These are phyloP conservation scores for Philopedon plagiatum DNA, from an alignment of 2,888 invertebrate species.

Conservation along the genomic window DNA sequence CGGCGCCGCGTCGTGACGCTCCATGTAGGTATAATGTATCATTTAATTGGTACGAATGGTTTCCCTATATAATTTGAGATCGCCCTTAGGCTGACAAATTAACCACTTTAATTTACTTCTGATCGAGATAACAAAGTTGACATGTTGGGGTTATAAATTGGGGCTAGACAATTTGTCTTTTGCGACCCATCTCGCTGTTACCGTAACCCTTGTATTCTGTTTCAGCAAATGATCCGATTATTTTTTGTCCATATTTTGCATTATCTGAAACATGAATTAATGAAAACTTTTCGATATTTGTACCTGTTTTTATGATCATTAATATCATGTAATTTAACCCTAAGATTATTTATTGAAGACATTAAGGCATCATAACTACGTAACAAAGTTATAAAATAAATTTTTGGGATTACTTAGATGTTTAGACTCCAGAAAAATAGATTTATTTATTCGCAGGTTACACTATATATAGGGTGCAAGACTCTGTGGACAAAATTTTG, in stretches of 20 bases:
- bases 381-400: too few relatives aligned
- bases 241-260: conserved; percentile 32
- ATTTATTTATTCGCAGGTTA: too few relatives aligned
- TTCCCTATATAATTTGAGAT: conserved; percentile 56
- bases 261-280: conserved; percentile 16
- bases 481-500: too few relatives aligned
- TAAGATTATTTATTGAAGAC: too few relatives aligned
- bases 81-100: conserved; percentile 63
- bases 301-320: not conserved
- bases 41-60: conserved; percentile 57
- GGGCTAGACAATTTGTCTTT: conserved; percentile 58
- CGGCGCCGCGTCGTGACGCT: conserved; percentile 18
- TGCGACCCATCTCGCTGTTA: conserved; percentile 40
- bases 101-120: conserved; percentile 63
- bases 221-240: conserved; percentile 43
- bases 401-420: too few relatives aligned
- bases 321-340: not conserved
- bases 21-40: conserved; percentile 54
- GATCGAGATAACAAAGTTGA: conserved; percentile 63
- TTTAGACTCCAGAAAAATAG: too few relatives aligned
- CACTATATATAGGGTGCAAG: too few relatives aligned
- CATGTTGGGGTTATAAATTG: conserved; percentile 59
- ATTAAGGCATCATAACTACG: too few relatives aligned
- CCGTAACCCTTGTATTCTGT: conserved; percentile 37
- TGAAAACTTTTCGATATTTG: not conserved